phyloP scores from a whole-genome alignment of 2,113 vertebrate species.

The Cyprinodon variegatus region DNA sequence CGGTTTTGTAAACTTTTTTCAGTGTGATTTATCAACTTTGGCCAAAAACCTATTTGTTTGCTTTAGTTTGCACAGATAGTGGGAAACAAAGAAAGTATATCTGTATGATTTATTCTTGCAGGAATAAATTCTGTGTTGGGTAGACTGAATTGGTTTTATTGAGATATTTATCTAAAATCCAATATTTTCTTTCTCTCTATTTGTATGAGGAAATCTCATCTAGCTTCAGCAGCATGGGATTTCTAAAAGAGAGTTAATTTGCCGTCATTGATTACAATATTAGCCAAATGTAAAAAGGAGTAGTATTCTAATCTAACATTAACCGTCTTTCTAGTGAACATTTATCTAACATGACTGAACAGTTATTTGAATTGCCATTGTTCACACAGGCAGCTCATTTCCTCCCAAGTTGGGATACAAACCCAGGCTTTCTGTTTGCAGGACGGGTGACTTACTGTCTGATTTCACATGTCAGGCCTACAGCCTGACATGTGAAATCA shows the following conservation, averaged over 20 bases:
- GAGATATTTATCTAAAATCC: constrained; percentile 3
- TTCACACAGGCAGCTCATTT: no score
- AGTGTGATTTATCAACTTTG: constrained; percentile 40
- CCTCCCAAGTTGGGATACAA: no score
- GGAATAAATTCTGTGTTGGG: constrained; percentile 28
- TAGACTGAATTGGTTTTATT: constrained; percentile 8
- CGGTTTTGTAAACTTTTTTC: constrained; percentile 33
- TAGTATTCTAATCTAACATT: background rate
- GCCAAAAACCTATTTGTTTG: constrained; percentile 27
- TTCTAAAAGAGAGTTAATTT: background rate
- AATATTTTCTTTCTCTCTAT: background rate
- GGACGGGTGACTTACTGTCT: no score
- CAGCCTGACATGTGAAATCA: no score
- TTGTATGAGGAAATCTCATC: background rate
- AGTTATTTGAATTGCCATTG: no score
- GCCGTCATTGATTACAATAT: background rate
- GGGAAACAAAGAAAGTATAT: constrained; percentile 13
- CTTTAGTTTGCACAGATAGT: constrained; percentile 34
- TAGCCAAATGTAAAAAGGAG: background rate
- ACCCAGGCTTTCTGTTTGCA: no score
- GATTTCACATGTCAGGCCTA: no score
- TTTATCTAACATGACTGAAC: no score
- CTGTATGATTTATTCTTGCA: constrained; percentile 36
- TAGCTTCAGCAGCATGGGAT: background rate
- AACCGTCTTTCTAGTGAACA: no score